Conservation (phyloP, 2,113 vertebrate genomes). For the Dasypus novemcinctus region DNA sequence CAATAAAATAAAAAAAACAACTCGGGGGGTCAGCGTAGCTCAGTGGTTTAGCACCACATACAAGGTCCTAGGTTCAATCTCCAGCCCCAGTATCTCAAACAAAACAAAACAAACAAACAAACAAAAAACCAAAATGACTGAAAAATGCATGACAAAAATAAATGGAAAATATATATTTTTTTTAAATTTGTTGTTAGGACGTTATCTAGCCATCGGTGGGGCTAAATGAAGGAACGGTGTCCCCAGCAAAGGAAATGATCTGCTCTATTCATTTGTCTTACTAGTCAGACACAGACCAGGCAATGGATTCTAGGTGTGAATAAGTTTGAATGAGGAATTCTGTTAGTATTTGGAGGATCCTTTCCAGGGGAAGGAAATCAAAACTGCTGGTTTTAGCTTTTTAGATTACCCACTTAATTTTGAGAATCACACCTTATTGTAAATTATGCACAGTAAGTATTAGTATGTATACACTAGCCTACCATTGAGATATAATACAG, state of each 20-base stretch:
- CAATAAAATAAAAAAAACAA: no score
- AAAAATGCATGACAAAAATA: background rate
- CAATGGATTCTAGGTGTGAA: background rate
- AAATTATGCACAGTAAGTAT: background rate
- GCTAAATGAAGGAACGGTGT: background rate
- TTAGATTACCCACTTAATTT: background rate
- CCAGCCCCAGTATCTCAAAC: no score
- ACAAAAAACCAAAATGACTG: background rate
- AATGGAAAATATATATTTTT: background rate
- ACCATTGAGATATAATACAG: background rate
- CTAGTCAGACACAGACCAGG: background rate
- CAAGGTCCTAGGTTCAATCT: no score
- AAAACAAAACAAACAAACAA: no score
- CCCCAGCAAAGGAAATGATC: background rate
- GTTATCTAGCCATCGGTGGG: background rate
- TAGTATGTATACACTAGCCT: background rate
- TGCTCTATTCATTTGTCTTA: background rate
- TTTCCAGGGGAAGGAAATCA: background rate
- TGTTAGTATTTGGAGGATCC: background rate
- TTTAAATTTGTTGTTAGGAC: background rate
- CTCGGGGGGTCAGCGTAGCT: no score
- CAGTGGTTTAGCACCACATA: no score
- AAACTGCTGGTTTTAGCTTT: background rate
- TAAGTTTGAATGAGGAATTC: background rate
- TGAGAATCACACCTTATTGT: background rate